Conservation (phyloP, 2,888 invertebrate genomes). For the Oligia latruncula region DNA sequence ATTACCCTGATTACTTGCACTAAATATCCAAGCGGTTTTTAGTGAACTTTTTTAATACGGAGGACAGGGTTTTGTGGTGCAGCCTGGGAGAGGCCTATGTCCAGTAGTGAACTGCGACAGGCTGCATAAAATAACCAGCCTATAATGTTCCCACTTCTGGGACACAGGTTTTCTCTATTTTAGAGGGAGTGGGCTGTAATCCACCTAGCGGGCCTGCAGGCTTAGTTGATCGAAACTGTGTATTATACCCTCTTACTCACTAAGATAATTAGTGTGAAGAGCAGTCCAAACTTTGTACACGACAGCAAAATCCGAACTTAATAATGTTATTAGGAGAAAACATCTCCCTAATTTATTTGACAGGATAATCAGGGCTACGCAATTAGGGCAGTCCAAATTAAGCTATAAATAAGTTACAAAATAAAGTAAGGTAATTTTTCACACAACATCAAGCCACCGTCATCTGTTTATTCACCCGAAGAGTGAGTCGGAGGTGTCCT, state of each 20-base stretch:
- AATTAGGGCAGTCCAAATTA: background rate
- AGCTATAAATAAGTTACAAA: background rate
- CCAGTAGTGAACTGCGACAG: too few species aligned
- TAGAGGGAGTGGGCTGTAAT: too few species aligned
- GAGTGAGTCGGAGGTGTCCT: too few species aligned
- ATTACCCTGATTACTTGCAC: background rate
- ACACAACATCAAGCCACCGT: background rate
- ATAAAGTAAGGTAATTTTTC: background rate
- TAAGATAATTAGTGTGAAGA: constrained; percentile 15
- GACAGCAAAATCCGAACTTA: background rate
- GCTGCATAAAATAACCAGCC: too few species aligned
- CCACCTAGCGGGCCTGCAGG: background rate
- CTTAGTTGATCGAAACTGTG: background rate
- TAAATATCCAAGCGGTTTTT: background rate
- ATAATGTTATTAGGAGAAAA: constrained; percentile 1
- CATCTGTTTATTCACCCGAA: too few species aligned
- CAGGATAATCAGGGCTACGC: background rate
- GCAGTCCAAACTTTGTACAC: constrained; percentile 5
- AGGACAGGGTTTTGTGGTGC: too few species aligned
- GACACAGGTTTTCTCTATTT: too few species aligned
- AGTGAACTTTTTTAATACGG: background rate
- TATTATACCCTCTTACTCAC: background rate
- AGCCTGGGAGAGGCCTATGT: too few species aligned
- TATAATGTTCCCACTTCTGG: too few species aligned
- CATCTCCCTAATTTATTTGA: background rate